phyloP scores from a whole-genome alignment of 1,140 invertebrate species.

The Drosophila triauraria region DNA sequence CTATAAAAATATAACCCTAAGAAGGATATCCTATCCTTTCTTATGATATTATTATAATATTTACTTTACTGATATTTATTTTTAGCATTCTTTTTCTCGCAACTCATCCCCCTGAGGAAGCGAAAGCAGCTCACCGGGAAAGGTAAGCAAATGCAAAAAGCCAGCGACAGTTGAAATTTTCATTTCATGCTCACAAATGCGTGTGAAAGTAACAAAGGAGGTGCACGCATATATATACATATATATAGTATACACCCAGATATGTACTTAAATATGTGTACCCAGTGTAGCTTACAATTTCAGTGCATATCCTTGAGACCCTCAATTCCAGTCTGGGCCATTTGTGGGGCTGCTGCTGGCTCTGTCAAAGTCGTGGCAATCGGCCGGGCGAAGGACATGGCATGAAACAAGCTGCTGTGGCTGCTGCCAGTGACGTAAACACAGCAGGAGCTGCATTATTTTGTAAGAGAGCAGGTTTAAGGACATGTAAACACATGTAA shows the following conservation, averaged over 20 bases:
- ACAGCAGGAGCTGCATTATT: constrained; percentile 61
- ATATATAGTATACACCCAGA: constrained; percentile 1
- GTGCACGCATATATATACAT: constrained; percentile 12
- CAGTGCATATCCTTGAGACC: constrained; percentile 53
- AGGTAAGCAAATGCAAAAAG: constrained; percentile 41
- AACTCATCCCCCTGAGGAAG: not conserved
- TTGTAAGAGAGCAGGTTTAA: constrained; percentile 59
- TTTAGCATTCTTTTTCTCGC: no score
- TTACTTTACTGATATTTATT: not conserved
- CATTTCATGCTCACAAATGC: constrained; percentile 51
- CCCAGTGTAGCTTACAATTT: constrained; percentile 52
- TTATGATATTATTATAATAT: no score
- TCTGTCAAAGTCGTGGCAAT: constrained; percentile 44
- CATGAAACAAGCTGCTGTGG: constrained; percentile 54
- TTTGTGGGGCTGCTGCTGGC: constrained; percentile 17
- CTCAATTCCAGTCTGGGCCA: constrained; percentile 43
- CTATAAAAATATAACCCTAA: not conserved
- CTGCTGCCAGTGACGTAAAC: constrained; percentile 57
- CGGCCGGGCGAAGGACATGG: constrained; percentile 54
- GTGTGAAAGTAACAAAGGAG: constrained; percentile 49
- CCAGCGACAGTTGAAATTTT: constrained; percentile 47
- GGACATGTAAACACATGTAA: constrained; percentile 71
- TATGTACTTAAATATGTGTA: constrained; percentile 12
- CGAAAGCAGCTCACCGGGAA: constrained; percentile 4
- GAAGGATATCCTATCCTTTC: rapidly evolving